These are phyloP conservation scores for Zaprionus africanus DNA, from an alignment of 1,140 invertebrate species.

Conservation along the genomic window DNA sequence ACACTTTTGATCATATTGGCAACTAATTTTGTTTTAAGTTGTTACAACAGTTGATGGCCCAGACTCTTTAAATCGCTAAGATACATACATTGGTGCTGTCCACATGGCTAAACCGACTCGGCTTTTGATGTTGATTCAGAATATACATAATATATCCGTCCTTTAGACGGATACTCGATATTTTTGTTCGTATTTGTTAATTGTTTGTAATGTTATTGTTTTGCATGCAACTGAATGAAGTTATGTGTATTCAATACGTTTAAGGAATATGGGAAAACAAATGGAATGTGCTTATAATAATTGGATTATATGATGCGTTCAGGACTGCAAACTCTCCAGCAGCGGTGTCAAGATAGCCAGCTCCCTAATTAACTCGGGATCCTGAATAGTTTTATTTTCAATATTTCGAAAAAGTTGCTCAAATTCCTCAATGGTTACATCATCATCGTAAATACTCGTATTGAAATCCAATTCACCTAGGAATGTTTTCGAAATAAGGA, in stretches of 20 bases:
- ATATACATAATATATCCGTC: no score
- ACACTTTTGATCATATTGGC: no score
- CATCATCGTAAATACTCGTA: not conserved
- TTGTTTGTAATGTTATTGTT: not conserved
- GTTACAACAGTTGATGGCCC: no score
- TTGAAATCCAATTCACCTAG: not conserved
- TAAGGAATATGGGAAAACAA: not conserved
- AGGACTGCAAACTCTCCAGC: slow-evolving; percentile 24
- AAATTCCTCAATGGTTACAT: slow-evolving; percentile 35
- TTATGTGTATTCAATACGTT: not conserved
- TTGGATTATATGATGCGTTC: not conserved
- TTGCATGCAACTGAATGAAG: not conserved
- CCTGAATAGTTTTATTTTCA: slow-evolving; percentile 28
- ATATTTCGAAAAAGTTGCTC: slow-evolving; percentile 29
- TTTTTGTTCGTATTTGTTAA: no score
- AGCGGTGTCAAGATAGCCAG: slow-evolving; percentile 18
- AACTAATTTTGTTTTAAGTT: no score
- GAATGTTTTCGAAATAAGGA: not conserved
- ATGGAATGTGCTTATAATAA: not conserved
- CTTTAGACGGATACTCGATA: no score
- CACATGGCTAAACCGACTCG: no score
- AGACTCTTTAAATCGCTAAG: no score
- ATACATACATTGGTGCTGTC: no score
- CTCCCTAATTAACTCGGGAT: slow-evolving; percentile 26
- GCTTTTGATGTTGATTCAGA: no score